A percentile compares a stretch with the other conserved stretches of the same genome.
Evolutionary conservation across 53 echinoderm and acorn worm species (phyloP).

Genomic region (Zoroaster sp.): DNA sequence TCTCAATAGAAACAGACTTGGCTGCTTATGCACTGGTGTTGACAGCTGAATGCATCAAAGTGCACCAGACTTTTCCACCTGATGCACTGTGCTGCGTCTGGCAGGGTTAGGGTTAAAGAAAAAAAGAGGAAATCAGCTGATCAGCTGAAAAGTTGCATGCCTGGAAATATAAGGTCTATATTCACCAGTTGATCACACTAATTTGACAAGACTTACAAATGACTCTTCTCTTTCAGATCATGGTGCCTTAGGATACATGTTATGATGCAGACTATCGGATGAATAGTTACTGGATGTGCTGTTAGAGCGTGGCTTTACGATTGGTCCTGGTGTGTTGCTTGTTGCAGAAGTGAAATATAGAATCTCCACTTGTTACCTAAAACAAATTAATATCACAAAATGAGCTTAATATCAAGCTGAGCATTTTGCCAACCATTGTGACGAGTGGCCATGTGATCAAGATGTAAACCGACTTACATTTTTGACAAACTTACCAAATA

Average conservation of each 20-base stretch:
- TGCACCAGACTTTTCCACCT: no score
- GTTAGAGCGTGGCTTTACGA: slow-evolving; percentile 95
- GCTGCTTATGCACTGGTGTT: no score
- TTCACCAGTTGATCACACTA: no score
- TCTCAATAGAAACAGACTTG: no score
- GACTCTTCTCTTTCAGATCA: slow-evolving; percentile 74
- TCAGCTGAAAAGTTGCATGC: no score
- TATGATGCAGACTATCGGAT: slow-evolving; percentile 74
- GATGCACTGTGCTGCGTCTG: no score
- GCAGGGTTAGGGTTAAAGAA: no score
- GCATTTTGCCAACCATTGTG: neutral
- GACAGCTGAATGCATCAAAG: no score
- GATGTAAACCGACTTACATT: no score
- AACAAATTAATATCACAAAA: neutral
- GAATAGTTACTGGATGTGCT: slow-evolving; percentile 96
- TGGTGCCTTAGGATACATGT: slow-evolving; percentile 60
- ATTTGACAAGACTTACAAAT: slow-evolving; percentile 77
- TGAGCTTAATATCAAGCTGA: neutral
- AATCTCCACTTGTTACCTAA: slow-evolving; percentile 45
- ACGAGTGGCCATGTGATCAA: neutral
- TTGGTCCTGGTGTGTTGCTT: slow-evolving; percentile 77
- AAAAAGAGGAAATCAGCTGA: no score
- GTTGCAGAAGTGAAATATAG: slow-evolving; percentile 22
- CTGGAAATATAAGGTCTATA: no score
- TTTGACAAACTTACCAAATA: no score